A percentile compares a stretch with the other conserved stretches of the same genome.
Conservation (phyloP, 2,113 vertebrate genomes). For the Uria lomvia region DNA sequence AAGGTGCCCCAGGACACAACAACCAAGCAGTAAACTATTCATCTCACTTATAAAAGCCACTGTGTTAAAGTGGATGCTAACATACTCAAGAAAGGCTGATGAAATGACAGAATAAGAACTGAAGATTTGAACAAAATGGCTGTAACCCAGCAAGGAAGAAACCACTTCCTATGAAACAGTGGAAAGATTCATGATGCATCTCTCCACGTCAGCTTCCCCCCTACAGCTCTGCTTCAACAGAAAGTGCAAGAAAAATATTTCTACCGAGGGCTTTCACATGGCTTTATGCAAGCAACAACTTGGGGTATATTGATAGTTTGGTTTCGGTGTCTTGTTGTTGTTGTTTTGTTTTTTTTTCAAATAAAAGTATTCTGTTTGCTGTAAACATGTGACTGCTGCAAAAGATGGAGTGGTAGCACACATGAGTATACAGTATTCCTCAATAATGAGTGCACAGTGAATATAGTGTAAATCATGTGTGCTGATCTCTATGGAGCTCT, state of each 20-base stretch:
- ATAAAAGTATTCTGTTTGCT: neutral
- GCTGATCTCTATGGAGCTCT: neutral
- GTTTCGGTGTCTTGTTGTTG: neutral
- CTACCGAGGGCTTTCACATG: neutral
- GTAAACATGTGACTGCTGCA: neutral
- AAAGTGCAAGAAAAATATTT: neutral
- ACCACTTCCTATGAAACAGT: neutral
- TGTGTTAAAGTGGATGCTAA: constrained; percentile 1
- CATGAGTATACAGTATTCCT: neutral
- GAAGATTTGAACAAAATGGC: constrained; percentile 3
- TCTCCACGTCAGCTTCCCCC: neutral
- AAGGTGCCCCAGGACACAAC: constrained; percentile 41
- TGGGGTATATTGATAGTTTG: neutral
- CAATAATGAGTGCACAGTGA: neutral
- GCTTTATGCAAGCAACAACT: neutral
- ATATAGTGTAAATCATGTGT: neutral
- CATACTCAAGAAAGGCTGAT: neutral
- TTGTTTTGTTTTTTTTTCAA: neutral
- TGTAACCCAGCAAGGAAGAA: neutral
- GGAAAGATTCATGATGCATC: neutral
- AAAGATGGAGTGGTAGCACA: neutral
- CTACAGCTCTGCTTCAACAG: neutral
- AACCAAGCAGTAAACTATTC: constrained; percentile 10
- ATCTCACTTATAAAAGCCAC: constrained; percentile 14
- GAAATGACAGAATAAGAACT: neutral